These are phyloP conservation scores for Deilephila elpenor DNA, from an alignment of 2,888 invertebrate species.

Conservation along the genomic window DNA sequence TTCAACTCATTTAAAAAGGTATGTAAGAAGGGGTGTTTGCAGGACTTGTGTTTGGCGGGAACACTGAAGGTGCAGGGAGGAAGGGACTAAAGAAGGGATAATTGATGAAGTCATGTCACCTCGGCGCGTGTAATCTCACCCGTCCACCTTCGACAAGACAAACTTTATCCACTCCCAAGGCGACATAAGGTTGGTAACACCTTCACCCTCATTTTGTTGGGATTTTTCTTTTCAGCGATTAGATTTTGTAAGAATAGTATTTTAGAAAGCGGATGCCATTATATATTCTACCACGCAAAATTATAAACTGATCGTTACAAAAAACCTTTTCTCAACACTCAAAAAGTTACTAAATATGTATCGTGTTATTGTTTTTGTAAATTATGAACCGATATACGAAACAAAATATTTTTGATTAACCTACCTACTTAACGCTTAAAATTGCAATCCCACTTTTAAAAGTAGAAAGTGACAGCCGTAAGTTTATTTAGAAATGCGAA, in stretches of 20 bases:
- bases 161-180: constrained; percentile 61
- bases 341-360: no score
- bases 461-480: constrained; percentile 37
- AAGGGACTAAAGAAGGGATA: constrained; percentile 72
- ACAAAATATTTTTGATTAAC: background rate
- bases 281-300: no score
- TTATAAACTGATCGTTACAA: no score
- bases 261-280: no score
- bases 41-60: background rate
- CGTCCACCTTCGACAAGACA: constrained; percentile 61
- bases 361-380: no score
- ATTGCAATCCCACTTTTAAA: constrained; percentile 25
- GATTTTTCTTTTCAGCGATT: background rate
- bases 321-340: no score
- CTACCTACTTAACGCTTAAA: background rate
- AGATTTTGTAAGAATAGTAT: no score
- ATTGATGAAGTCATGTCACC: constrained; percentile 75
- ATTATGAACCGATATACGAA: background rate
- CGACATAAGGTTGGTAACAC: constrained; percentile 38
- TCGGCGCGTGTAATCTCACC: constrained; percentile 64
- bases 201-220: constrained; percentile 30
- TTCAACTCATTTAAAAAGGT: background rate
- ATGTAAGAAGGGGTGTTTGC: background rate
- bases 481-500: constrained; percentile 51
- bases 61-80: constrained; percentile 40